phyloP scores from a whole-genome alignment of 35 echinoderm and acorn worm species.

The Anneissia japonica region DNA sequence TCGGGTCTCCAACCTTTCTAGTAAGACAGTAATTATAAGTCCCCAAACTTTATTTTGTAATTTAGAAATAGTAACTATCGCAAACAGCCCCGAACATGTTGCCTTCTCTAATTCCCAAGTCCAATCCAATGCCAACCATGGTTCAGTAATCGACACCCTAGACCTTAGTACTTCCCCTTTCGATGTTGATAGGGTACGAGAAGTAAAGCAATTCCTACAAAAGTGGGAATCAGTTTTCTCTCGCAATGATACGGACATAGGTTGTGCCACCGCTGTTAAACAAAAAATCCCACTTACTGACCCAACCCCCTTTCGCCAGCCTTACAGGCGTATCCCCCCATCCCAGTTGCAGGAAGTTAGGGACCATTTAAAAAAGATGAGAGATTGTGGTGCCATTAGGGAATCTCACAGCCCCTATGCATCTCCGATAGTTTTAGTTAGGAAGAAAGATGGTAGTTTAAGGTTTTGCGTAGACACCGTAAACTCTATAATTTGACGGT shows the following conservation, averaged over 20 bases:
- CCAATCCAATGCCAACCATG: too few relatives aligned
- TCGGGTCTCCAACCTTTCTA: too few relatives aligned
- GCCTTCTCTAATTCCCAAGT: too few relatives aligned
- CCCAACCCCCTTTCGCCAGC: constrained; percentile 8
- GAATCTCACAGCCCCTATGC: constrained; percentile 48
- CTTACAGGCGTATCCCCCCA: constrained; percentile 35
- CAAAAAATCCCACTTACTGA: constrained; percentile 14
- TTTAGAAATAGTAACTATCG: too few relatives aligned
- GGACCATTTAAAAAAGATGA: constrained; percentile 41
- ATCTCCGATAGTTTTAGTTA: constrained; percentile 38
- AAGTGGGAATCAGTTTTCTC: not conserved
- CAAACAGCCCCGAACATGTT: too few relatives aligned
- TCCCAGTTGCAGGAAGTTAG: constrained; percentile 43
- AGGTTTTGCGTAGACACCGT: constrained; percentile 56
- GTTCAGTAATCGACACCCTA: too few relatives aligned
- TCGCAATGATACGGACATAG: not conserved
- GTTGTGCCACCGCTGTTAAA: not conserved
- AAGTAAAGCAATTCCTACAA: not conserved
- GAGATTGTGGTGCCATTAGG: constrained; percentile 16
- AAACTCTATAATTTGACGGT: constrained; percentile 16
- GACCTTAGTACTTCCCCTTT: too few relatives aligned
- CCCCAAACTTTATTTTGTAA: too few relatives aligned
- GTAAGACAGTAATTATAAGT: too few relatives aligned
- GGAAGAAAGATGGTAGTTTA: constrained; percentile 41
- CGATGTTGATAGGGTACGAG: too few relatives aligned